Evolutionary conservation across 2,113 vertebrate genomes (phyloP).

Genomic region (Siphamia tubifer): DNA sequence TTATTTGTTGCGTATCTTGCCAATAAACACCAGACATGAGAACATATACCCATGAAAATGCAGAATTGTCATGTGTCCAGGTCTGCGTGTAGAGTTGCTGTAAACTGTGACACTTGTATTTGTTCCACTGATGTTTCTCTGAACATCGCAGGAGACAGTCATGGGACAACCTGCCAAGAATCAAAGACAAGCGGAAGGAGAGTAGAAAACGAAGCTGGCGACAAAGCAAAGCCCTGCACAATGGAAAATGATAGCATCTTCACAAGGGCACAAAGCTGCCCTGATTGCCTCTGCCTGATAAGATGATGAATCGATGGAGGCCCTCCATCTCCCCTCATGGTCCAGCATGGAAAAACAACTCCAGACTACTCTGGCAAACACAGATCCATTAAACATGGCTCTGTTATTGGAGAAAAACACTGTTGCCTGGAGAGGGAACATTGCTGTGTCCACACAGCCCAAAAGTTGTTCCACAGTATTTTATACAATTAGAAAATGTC

Average conservation of each 20-base stretch:
- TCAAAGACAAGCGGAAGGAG: not conserved
- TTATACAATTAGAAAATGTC: constrained; percentile 30
- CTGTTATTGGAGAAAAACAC: constrained; percentile 51
- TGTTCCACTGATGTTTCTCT: not conserved
- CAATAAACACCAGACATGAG: not conserved
- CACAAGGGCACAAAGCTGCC: constrained; percentile 11
- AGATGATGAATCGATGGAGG: constrained; percentile 51
- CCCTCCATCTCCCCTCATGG: constrained; percentile 31
- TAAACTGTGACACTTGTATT: not conserved
- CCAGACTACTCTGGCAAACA: constrained; percentile 56
- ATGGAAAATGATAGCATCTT: constrained; percentile 21
- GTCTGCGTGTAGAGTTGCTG: not conserved
- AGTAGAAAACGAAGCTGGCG: not conserved
- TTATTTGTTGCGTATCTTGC: constrained; percentile 6
- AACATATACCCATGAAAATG: not conserved
- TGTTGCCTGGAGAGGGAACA: constrained; percentile 66
- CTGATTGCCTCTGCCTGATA: constrained; percentile 34
- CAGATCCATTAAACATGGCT: constrained; percentile 48
- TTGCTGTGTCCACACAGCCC: constrained; percentile 57
- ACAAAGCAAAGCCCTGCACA: not conserved
- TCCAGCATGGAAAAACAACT: constrained; percentile 43
- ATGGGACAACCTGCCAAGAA: not conserved
- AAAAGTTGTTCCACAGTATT: constrained; percentile 5
- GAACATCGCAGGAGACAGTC: not conserved
- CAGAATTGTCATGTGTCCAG: not conserved